Conservation (phyloP, 2,113 vertebrate genomes). For the Nerophis lumbriciformis region DNA sequence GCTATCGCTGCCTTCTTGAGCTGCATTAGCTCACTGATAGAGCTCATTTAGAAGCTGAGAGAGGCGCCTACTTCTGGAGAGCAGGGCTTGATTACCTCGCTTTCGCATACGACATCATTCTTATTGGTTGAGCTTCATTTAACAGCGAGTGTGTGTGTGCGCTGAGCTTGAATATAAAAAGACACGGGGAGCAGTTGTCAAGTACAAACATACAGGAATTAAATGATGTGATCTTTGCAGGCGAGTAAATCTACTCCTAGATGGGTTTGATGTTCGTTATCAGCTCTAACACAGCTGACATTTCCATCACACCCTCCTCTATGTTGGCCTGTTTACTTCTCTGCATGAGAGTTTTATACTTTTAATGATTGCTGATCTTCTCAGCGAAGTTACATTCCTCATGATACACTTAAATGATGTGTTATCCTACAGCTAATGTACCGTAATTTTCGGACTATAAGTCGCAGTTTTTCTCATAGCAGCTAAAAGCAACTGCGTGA, state of each 20-base stretch:
- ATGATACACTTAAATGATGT: background rate
- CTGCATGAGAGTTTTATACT: slow-evolving; percentile 3
- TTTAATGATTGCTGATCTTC: slow-evolving; percentile 1
- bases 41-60: slow-evolving; percentile 43
- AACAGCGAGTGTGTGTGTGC: slow-evolving; percentile 16
- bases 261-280: slow-evolving; percentile 12
- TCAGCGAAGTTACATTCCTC: slow-evolving; percentile 1
- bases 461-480: too few relatives aligned
- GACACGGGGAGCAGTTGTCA: slow-evolving; percentile 10
- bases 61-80: slow-evolving; percentile 21
- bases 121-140: slow-evolving; percentile 46
- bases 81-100: slow-evolving; percentile 36
- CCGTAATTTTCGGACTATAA: too few relatives aligned
- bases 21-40: slow-evolving; percentile 43
- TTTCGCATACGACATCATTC: slow-evolving; percentile 13
- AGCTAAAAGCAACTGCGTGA: too few relatives aligned
- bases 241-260: slow-evolving; percentile 2
- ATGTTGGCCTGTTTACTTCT: slow-evolving; percentile 8
- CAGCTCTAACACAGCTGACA: slow-evolving; percentile 28
- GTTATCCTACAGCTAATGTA: background rate
- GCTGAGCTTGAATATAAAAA: slow-evolving; percentile 17
- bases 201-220: slow-evolving; percentile 40
- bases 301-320: slow-evolving; percentile 23
- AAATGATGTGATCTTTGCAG: slow-evolving; percentile 27
- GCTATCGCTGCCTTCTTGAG: slow-evolving; percentile 38